Evolutionary conservation across 2,888 invertebrate genomes (phyloP), one percentile per base, ranked within the genome.

Genomic region (Eudemis profundana): DNA sequence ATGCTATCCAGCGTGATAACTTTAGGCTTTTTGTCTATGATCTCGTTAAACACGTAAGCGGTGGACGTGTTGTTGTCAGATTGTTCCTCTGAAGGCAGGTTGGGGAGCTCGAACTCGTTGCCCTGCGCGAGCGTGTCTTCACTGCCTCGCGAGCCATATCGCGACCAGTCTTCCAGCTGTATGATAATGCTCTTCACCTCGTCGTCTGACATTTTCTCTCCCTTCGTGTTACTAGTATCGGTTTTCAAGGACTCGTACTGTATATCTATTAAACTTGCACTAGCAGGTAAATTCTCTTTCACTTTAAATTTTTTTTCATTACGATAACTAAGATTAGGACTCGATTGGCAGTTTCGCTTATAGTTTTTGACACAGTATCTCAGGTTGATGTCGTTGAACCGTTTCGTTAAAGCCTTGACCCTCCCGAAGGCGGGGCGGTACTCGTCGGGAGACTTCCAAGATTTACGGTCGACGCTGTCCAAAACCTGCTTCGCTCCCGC

Each of bases 371-470:
- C 86, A 70, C 90, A 85, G 71, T 92, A 91, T 40, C 71, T 86
- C 23, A 93, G 78, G 73, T 92, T 90, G 23, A 92, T 90, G 71
- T 88, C 83, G 72, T 95, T 93, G 71, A 96, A 96, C 81, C 95
- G 95, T 77, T 94, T 94, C 0, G 95, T 93, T 66, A 96, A 86
- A 42, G 94, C 95, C 65, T 94, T 95, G 0, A 96, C 96, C 81
- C 95, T 94, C 0, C 95, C 95, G 65, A 93, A 93, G 0, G 95
- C 94, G 17, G 95, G 93, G 63, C 95, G 86, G 57, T 94, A 94
- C 73, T 95, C 95, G 72, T 95, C 95, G 0, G 95, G 95, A 0
- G 95, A 95, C 74, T 94, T 94, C 95, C 95, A 95, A 17, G 94
- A 94, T 71, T 94, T 95, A 53, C 86, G 83, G 64, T 89, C 86